These are phyloP conservation scores for Spisula subtruncata DNA, from an alignment of 2,888 invertebrate species.

Conservation along the genomic window DNA sequence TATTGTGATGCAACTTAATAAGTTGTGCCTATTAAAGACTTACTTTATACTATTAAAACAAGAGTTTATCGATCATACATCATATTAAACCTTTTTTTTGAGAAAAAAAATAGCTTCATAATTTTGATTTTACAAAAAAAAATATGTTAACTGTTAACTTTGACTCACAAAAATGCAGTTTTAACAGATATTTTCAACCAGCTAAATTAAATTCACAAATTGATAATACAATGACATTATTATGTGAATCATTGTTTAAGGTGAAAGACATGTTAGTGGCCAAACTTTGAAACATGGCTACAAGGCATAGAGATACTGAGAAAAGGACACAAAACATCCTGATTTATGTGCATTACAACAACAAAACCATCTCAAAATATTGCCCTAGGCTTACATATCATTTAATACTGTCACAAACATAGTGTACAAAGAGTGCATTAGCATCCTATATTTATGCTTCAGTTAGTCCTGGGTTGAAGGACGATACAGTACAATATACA, in stretches of 20 bases:
- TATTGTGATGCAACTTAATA: not conserved
- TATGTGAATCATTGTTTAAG: not conserved
- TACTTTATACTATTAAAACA: too few relatives aligned
- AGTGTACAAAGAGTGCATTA: slow-evolving; percentile 14
- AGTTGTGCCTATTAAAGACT: too few relatives aligned
- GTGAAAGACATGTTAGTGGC: not conserved
- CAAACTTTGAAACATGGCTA: not conserved
- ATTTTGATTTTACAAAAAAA: not conserved
- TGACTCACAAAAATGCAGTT: not conserved
- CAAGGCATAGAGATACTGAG: not conserved
- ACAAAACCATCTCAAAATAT: slow-evolving; percentile 15
- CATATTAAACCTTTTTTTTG: too few relatives aligned
- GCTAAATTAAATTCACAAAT: not conserved
- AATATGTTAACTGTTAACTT: not conserved
- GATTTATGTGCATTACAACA: slow-evolving; percentile 7
- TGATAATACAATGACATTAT: not conserved
- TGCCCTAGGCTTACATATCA: slow-evolving; percentile 22
- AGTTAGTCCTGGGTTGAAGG: not conserved
- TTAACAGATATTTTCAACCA: not conserved
- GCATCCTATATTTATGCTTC: not conserved
- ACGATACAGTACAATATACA: not conserved
- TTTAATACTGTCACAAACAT: slow-evolving; percentile 14
- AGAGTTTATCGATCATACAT: too few relatives aligned
- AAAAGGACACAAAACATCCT: slow-evolving; percentile 24
- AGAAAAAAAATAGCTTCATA: too few relatives aligned